Conservation (phyloP, 2,888 invertebrate species). For the Melinopterus prodromus region DNA sequence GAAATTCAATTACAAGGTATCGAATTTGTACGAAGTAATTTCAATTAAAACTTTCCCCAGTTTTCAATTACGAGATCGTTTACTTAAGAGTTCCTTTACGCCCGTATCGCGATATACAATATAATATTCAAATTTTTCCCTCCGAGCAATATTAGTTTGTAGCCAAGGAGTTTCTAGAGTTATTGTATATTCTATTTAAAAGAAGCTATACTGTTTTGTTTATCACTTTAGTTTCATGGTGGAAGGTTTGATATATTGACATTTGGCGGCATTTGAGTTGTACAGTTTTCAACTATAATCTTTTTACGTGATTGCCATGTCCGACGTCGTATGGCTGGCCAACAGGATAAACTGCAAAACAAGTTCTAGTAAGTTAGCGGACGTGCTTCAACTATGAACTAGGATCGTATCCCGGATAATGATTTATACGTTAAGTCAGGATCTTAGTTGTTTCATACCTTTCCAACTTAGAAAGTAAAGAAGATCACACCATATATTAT, state of each 20-base stretch:
- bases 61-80: neutral
- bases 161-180: neutral
- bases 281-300: slow-evolving; percentile 31
- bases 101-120: neutral
- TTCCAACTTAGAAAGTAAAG: neutral
- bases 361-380: slow-evolving; percentile 34
- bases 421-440: slow-evolving; percentile 25
- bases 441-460: neutral
- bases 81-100: neutral
- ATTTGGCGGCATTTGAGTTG: neutral
- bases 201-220: neutral
- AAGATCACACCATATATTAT: neutral
- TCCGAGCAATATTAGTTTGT: neutral
- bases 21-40: neutral
- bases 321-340: slow-evolving; percentile 21
- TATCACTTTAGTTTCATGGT: neutral
- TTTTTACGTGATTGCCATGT: slow-evolving; percentile 30
- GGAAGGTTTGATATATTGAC: neutral
- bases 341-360: slow-evolving; percentile 33
- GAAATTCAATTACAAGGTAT: neutral
- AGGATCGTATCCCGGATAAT: slow-evolving; percentile 16
- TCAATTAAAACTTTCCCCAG: neutral
- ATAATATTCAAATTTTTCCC: neutral
- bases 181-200: too few relatives aligned
- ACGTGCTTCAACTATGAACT: slow-evolving; percentile 30